Evolutionary conservation across 2,113 vertebrate genomes (phyloP).

Genomic region (Chrysemys picta): DNA sequence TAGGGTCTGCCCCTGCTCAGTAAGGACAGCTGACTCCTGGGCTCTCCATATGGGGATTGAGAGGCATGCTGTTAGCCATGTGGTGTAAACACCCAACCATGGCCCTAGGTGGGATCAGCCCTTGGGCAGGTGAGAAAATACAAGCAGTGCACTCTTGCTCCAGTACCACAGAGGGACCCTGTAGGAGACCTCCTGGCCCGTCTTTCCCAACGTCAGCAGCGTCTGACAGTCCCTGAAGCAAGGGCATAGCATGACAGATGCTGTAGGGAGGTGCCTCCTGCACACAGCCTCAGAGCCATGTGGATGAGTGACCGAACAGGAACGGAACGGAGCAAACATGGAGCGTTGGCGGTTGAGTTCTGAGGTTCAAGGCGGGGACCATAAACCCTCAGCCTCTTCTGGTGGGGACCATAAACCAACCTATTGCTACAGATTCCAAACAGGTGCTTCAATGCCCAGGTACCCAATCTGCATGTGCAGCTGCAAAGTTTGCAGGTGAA

Average conservation of each 20-base stretch:
- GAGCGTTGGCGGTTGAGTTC: not conserved
- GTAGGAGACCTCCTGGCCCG: not conserved
- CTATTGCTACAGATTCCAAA: not conserved
- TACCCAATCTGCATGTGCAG: not conserved
- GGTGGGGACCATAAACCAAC: not conserved
- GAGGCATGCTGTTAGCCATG: not conserved
- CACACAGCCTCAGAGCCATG: not conserved
- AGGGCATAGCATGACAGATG: constrained; percentile 35
- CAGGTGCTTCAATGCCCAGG: not conserved
- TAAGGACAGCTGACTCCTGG: constrained; percentile 10
- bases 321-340: not conserved
- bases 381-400: not conserved
- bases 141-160: not conserved
- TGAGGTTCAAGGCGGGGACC: not conserved
- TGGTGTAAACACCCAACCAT: not conserved
- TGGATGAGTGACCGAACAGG: not conserved
- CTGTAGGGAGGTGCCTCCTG: not conserved
- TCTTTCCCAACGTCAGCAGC: constrained; percentile 28
- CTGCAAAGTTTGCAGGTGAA: accelerated
- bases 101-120: not conserved
- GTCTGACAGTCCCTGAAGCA: constrained; percentile 36
- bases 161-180: not conserved
- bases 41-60: constrained; percentile 19
- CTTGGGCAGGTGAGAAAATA: not conserved
- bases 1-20: not conserved